Conservation (phyloP, 2,797 vertebrate genomes). For the Cuculus canorus region DNA sequence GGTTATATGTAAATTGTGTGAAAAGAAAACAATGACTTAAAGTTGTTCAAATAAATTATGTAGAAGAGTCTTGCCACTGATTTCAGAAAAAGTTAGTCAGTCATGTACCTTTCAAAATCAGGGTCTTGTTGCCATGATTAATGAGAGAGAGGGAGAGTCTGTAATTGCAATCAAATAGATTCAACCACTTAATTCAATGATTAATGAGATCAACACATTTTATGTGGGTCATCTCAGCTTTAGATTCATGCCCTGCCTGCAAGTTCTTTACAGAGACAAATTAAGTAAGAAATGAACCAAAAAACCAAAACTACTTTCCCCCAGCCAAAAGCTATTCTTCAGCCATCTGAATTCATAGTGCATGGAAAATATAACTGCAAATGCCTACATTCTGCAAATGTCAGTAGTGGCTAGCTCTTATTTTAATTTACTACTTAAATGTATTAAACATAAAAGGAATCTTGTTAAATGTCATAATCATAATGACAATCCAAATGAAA, state of each 20-base stretch:
- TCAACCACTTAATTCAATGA: conserved; percentile 49
- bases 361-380: neutral
- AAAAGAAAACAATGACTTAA: neutral
- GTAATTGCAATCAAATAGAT: conserved; percentile 66
- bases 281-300: neutral
- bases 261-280: neutral
- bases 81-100: conserved; percentile 33
- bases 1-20: neutral
- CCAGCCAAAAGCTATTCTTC: neutral
- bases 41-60: neutral
- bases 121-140: conserved; percentile 34
- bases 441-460: conserved; percentile 54
- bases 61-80: neutral
- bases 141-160: conserved; percentile 6
- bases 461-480: conserved; percentile 64
- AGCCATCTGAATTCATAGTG: neutral
- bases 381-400: neutral
- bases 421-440: conserved; percentile 53
- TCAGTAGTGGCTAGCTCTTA: conserved; percentile 10
- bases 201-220: conserved; percentile 42
- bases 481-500: conserved; percentile 63
- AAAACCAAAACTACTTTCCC: neutral
- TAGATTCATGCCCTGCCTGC: neutral
- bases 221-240: conserved; percentile 37
- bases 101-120: conserved; percentile 39